A percentile compares a stretch with the other conserved stretches of the same genome.
phyloP scores from a whole-genome alignment of 2,888 invertebrate genomes.

The Homarus gammarus region DNA sequence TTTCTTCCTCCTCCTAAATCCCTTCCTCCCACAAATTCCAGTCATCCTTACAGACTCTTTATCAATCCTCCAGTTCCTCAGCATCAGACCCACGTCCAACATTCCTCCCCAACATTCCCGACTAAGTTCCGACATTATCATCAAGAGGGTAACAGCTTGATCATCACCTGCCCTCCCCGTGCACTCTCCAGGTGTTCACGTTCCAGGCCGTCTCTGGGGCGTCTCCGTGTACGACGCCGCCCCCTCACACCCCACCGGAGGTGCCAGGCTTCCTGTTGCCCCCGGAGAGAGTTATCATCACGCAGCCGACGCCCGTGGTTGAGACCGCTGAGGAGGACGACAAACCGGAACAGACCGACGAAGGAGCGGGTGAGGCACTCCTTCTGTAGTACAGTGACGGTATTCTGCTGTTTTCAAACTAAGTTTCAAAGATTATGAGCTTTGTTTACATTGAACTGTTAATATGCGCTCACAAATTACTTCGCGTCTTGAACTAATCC shows the following conservation, averaged over 20 bases:
- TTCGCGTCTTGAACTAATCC: too few relatives aligned
- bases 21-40: background rate
- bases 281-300: conserved; percentile 81
- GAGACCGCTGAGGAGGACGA: conserved; percentile 77
- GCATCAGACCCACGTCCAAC: background rate
- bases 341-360: background rate
- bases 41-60: background rate
- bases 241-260: conserved; percentile 88
- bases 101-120: background rate
- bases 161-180: conserved; percentile 38
- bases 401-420: background rate
- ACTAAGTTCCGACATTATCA: background rate
- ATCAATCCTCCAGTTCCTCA: background rate
- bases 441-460: too few relatives aligned
- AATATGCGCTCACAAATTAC: too few relatives aligned
- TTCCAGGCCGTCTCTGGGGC: conserved; percentile 80
- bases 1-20: background rate
- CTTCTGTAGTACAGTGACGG: background rate
- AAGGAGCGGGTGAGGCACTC: background rate
- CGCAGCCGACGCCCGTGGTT: conserved; percentile 81
- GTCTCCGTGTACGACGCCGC: conserved; percentile 87
- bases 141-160: conserved; percentile 29
- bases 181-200: conserved; percentile 73
- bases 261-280: conserved; percentile 81
- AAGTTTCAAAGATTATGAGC: too few relatives aligned